These are phyloP conservation scores for Columba janthina DNA, from an alignment of 2,113 vertebrate species.

Conservation along the genomic window DNA sequence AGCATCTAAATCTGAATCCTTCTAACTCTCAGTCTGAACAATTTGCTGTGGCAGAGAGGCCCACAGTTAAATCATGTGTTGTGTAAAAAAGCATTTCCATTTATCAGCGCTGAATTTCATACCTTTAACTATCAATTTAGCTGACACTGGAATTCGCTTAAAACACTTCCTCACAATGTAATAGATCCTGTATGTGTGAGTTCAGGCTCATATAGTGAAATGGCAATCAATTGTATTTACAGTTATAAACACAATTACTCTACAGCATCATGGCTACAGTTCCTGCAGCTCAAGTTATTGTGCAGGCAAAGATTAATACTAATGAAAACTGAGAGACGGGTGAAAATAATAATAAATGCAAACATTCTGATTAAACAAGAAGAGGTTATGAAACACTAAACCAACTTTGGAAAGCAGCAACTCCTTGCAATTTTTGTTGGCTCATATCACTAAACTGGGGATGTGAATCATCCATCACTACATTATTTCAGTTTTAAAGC, in stretches of 20 bases:
- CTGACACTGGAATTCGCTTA: slow-evolving; percentile 17
- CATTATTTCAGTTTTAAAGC: not conserved
- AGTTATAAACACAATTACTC: slow-evolving; percentile 5
- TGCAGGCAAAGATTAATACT: slow-evolving; percentile 6
- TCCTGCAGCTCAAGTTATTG: not conserved
- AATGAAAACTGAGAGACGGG: not conserved
- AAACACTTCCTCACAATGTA: slow-evolving; percentile 6
- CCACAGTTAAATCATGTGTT: not conserved
- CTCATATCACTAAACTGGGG: not conserved
- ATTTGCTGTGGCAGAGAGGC: not conserved
- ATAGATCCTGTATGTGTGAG: not conserved
- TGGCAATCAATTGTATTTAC: not conserved
- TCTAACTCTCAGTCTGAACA: not conserved
- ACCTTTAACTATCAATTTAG: slow-evolving; percentile 41
- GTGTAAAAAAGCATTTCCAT: slow-evolving; percentile 31
- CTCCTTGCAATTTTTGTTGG: not conserved
- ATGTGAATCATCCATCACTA: not conserved
- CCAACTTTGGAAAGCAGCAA: not conserved
- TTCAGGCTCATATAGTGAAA: not conserved
- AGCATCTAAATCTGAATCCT: slow-evolving; percentile 2
- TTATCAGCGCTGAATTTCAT: slow-evolving; percentile 45
- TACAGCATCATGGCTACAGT: not conserved
- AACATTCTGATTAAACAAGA: slow-evolving; percentile 17
- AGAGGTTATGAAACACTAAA: not conserved
- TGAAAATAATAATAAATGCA: slow-evolving; percentile 48